These are phyloP conservation scores for Peromyscus polionotus DNA, from an alignment of 2,113 vertebrate species.

Conservation along the genomic window DNA sequence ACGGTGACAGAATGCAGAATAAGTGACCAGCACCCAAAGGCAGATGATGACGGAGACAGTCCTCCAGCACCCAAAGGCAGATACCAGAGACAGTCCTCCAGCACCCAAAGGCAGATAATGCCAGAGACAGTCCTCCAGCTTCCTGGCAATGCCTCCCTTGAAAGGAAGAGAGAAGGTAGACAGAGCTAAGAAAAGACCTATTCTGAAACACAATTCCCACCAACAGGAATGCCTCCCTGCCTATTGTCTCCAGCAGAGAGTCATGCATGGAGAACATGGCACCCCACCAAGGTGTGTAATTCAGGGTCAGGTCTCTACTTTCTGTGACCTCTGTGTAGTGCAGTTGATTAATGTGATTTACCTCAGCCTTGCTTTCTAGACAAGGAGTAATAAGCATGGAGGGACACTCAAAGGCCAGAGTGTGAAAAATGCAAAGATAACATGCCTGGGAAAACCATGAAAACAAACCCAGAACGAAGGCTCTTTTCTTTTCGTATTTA, in stretches of 20 bases:
- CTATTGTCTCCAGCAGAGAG: background rate
- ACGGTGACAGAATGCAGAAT: background rate
- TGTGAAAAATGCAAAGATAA: conserved; percentile 48
- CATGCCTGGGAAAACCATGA: background rate
- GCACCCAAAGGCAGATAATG: background rate
- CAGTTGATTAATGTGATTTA: conserved; percentile 21
- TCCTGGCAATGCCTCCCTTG: background rate
- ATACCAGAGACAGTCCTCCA: no score
- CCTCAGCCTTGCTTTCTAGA: conserved; percentile 7
- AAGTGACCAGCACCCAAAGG: background rate
- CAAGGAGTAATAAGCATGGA: background rate
- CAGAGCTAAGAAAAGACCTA: background rate
- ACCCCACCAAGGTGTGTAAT: conserved; percentile 3
- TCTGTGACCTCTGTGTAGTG: background rate
- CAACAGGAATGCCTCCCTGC: background rate
- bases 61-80: background rate
- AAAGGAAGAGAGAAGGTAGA: background rate
- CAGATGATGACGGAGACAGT: no score
- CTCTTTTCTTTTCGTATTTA: conserved; percentile 20
- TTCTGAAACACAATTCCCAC: background rate
- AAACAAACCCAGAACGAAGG: background rate
- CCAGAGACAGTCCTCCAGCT: background rate
- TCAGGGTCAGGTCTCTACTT: background rate
- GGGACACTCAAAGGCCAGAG: background rate
- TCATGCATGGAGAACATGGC: rapidly evolving